Percentiles rank a stretch among this genome's conserved stretches.
Evolutionary conservation across 1,140 invertebrate genomes (phyloP).

Genomic region (Eubasilissa regina): DNA sequence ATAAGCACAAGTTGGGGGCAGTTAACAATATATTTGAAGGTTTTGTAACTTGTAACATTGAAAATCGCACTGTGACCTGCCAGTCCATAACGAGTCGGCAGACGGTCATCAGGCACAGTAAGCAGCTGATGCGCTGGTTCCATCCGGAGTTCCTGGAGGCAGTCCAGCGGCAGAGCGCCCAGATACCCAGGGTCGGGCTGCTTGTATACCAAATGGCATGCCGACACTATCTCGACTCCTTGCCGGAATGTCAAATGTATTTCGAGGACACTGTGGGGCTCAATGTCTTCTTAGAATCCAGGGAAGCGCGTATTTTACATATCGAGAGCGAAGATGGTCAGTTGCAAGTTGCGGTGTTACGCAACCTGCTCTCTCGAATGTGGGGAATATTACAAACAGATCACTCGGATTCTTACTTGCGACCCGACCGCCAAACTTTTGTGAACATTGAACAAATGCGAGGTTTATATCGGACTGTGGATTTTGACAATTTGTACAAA

Average conservation of each 20-base stretch:
- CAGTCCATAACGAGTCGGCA: neutral
- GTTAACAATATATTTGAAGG: neutral
- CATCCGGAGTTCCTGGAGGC: neutral
- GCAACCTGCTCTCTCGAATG: neutral
- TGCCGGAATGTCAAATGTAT: neutral
- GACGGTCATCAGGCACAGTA: neutral
- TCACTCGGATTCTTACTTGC: neutral
- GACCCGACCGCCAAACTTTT: neutral
- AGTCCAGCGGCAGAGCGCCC: neutral
- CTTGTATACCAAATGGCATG: neutral
- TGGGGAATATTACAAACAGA: neutral
- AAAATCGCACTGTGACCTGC: neutral
- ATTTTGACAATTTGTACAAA: neutral
- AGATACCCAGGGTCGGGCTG: neutral
- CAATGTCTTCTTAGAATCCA: neutral
- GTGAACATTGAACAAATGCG: neutral
- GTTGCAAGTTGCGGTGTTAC: neutral
- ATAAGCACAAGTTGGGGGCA: no score
- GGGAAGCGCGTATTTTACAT: neutral
- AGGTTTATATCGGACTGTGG: neutral
- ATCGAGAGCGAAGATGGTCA: neutral
- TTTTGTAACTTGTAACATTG: neutral
- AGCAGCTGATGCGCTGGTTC: slow-evolving; percentile 25
- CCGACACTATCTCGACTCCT: neutral
- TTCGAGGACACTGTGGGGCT: neutral